Evolutionary conservation across 2,113 vertebrate genomes (phyloP).

Genomic region (Tachycineta bicolor): DNA sequence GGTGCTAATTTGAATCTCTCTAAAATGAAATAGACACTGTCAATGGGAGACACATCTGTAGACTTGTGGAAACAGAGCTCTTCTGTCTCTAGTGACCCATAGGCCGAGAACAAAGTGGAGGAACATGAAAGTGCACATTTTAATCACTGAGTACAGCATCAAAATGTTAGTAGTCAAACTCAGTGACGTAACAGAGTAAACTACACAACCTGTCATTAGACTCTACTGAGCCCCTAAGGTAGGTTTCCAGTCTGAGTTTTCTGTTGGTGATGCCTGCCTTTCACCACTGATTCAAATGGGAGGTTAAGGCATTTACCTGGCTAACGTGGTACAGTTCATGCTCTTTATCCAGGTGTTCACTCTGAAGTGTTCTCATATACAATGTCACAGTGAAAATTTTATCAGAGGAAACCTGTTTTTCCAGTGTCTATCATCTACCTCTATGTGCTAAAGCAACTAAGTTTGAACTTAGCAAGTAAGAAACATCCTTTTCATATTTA

Average conservation of each 20-base stretch:
- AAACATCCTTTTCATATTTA: not conserved
- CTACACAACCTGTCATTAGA: not conserved
- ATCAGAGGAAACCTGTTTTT: not conserved
- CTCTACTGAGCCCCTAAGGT: accelerated
- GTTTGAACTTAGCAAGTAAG: not conserved
- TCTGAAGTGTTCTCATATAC: not conserved
- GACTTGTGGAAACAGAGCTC: not conserved
- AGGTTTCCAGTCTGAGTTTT: not conserved
- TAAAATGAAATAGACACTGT: not conserved
- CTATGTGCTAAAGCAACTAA: not conserved
- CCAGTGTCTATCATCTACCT: not conserved
- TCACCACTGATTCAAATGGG: not conserved
- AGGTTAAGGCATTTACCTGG: not conserved
- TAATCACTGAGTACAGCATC: not conserved
- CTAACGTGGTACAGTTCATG: accelerated
- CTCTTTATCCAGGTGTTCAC: not conserved
- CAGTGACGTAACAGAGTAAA: not conserved
- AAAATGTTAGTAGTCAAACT: not conserved
- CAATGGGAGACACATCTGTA: not conserved
- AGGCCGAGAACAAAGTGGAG: not conserved
- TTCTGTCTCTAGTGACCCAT: not conserved
- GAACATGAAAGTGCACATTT: not conserved
- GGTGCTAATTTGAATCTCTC: not conserved
- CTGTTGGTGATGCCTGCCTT: not conserved
- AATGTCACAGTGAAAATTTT: not conserved